Evolutionary conservation across 2,888 invertebrate genomes (phyloP).

Genomic region (Anthophora plumipes): DNA sequence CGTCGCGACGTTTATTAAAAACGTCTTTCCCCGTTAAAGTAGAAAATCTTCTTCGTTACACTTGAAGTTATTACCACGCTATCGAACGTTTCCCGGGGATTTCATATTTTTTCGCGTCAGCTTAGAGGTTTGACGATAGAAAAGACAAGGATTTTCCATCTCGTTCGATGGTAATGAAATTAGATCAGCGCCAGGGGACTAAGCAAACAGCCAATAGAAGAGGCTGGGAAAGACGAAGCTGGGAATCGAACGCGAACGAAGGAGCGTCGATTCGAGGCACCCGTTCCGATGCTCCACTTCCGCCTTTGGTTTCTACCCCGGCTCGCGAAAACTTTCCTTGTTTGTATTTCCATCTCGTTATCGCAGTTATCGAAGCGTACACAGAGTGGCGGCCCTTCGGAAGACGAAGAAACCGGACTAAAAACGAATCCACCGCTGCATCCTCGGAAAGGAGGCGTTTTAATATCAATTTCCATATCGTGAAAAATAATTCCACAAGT

Average conservation of each 20-base stretch:
- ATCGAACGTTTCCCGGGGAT: too few species aligned
- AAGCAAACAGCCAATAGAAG: neutral
- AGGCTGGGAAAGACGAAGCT: neutral
- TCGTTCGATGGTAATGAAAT: neutral
- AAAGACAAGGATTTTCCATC: too few species aligned
- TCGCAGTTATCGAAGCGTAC: constrained; percentile 52
- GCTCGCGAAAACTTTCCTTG: constrained; percentile 36
- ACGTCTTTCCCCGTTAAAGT: too few species aligned
- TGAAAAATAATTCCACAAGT: constrained; percentile 19
- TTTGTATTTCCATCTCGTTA: constrained; percentile 52
- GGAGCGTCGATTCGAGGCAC: neutral
- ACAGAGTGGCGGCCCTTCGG: neutral
- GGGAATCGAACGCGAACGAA: neutral
- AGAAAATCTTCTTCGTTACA: too few species aligned
- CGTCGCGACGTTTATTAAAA: too few species aligned
- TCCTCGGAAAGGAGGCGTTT: neutral
- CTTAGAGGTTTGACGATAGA: neutral
- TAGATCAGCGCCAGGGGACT: neutral
- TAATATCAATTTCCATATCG: constrained; percentile 32
- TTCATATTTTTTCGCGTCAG: neutral
- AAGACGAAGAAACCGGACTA: neutral
- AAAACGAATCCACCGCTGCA: neutral
- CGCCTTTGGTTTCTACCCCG: neutral
- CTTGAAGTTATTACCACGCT: too few species aligned
- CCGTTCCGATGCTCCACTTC: constrained; percentile 17